A percentile compares a stretch with the other conserved stretches of the same genome.
Evolutionary conservation across 2,888 invertebrate species (phyloP).

Genomic region (Biston betularia): DNA sequence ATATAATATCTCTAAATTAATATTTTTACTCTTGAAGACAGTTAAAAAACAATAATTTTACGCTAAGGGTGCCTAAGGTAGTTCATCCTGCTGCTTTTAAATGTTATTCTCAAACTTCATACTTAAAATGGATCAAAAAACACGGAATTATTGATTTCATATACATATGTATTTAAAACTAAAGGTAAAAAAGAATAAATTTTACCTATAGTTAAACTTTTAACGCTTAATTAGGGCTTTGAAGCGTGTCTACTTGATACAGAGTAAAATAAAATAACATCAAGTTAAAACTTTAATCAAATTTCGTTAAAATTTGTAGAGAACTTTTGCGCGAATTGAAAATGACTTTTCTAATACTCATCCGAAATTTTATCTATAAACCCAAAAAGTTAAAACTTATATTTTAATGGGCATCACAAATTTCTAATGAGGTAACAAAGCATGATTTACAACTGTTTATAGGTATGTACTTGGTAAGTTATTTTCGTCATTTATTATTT

Average conservation of each 20-base stretch:
- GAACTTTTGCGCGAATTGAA: constrained; percentile 3
- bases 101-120: too few species aligned
- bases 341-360: constrained; percentile 13
- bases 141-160: too few species aligned
- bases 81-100: too few species aligned
- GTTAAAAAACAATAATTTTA: too few species aligned
- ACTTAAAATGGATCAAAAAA: too few species aligned
- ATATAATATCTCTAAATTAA: too few species aligned
- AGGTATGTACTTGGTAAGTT: neutral
- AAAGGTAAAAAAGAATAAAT: neutral
- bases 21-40: too few species aligned
- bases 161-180: neutral
- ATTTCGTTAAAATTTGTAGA: constrained; percentile 6
- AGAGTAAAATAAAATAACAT: constrained; percentile 2
- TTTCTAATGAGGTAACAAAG: neutral
- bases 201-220: too few species aligned
- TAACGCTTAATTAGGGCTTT: too few species aligned
- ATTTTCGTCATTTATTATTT: neutral
- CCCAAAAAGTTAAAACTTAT: constrained; percentile 3
- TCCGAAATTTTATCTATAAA: constrained; percentile 32
- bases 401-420: neutral
- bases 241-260: neutral
- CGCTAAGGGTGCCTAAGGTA: too few species aligned
- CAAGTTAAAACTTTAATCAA: constrained; percentile 38
- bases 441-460: neutral